Conservation (phyloP, 1,140 invertebrate species). For the Drosophila novamexicana region DNA sequence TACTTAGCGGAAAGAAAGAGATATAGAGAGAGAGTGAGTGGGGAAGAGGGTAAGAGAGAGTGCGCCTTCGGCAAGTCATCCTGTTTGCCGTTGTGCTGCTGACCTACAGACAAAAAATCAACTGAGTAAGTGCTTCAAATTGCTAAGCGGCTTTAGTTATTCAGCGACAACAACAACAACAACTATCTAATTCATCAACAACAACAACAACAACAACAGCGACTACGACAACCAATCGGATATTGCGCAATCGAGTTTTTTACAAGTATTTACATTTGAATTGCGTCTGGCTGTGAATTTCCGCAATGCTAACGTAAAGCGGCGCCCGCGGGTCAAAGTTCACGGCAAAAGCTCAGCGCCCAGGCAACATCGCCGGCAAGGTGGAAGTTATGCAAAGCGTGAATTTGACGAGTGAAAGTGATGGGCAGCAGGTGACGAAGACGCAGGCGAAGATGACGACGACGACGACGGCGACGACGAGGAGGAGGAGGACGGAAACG, state of each 20-base stretch:
- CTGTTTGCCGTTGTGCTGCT: conserved; percentile 34
- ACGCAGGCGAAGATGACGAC: conserved; percentile 2
- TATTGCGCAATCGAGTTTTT: conserved; percentile 64
- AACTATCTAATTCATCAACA: conserved; percentile 13
- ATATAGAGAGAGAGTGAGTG: background rate
- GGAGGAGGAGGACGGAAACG: conserved; percentile 49
- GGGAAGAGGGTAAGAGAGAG: background rate
- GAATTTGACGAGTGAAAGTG: conserved; percentile 55
- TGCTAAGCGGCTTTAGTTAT: conserved; percentile 47
- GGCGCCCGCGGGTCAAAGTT: conserved; percentile 54
- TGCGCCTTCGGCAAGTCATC: conserved; percentile 41
- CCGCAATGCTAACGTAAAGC: conserved; percentile 45
- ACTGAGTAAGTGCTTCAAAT: conserved; percentile 39
- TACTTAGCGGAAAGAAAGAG: background rate
- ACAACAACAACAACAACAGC: conserved; percentile 21
- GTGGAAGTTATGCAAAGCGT: conserved; percentile 60
- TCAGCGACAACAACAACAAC: conserved; percentile 17
- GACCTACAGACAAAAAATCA: conserved; percentile 50
- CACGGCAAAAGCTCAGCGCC: conserved; percentile 43
- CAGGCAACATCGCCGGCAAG: too few species aligned
- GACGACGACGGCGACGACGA: background rate
- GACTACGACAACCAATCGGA: conserved; percentile 57
- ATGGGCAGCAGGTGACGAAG: conserved; percentile 50
- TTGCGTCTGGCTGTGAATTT: conserved; percentile 49
- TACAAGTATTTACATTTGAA: conserved; percentile 12